Conservation (phyloP, 2,113 vertebrate species). For the Probosciger aterrimus region DNA sequence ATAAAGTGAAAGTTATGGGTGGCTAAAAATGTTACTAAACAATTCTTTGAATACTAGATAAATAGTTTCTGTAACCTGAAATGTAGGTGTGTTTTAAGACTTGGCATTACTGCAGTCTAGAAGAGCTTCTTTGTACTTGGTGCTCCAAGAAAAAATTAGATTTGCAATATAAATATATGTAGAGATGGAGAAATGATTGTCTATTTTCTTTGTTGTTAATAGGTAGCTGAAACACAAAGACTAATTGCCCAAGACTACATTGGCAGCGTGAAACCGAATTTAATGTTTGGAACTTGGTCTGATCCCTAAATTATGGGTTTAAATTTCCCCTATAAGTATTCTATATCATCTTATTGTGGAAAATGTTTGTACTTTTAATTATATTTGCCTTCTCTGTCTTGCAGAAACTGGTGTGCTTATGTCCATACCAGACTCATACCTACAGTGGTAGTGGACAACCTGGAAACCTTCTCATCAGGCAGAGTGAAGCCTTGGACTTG, state of each 20-base stretch:
- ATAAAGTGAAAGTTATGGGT: background rate
- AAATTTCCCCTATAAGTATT: background rate
- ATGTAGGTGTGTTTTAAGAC: background rate
- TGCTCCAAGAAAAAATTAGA: background rate
- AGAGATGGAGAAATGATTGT: background rate
- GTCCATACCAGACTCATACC: constrained; percentile 78
- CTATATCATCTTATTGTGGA: background rate
- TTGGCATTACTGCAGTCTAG: background rate
- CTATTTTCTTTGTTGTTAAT: background rate
- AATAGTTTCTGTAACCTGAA: background rate
- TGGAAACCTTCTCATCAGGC: constrained; percentile 57
- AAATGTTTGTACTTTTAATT: background rate
- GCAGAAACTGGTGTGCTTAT: constrained; percentile 83
- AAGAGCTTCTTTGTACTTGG: background rate
- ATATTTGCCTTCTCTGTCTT: background rate
- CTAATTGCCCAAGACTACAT: background rate
- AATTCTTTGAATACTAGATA: background rate
- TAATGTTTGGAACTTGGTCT: background rate
- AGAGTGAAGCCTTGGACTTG: constrained; percentile 66
- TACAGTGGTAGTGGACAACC: constrained; percentile 67
- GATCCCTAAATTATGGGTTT: background rate
- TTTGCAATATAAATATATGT: background rate
- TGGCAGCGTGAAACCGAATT: background rate
- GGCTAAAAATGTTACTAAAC: background rate
- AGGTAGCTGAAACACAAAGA: background rate